Conservation (phyloP, 1,140 invertebrate genomes). For the Drosophila kurseongensis region DNA sequence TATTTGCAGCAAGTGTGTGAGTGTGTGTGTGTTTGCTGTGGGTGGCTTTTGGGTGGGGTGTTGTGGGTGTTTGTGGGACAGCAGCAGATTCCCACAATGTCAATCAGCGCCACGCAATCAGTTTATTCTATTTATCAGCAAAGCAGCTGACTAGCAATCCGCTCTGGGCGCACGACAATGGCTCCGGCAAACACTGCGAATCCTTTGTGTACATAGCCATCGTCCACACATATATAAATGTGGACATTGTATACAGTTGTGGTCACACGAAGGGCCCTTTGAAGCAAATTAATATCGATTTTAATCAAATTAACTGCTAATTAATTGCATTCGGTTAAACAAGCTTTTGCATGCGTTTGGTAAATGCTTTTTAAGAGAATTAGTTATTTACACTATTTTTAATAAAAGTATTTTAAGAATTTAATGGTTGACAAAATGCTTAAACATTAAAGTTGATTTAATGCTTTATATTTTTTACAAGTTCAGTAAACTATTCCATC, state of each 20-base stretch:
- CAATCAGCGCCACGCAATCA: conserved; percentile 73
- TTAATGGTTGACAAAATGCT: background rate
- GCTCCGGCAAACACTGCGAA: conserved; percentile 22
- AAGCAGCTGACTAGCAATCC: conserved; percentile 71
- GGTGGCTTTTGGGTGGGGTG: conserved; percentile 12
- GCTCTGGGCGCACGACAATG: conserved; percentile 48
- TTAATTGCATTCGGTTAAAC: background rate
- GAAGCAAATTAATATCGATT: background rate
- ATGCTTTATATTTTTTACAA: too few species aligned
- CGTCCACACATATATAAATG: conserved; percentile 2
- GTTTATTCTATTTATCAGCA: conserved; percentile 78
- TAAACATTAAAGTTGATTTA: too few species aligned
- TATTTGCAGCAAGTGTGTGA: conserved; percentile 61
- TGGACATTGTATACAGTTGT: conserved; percentile 11
- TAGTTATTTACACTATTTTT: background rate
- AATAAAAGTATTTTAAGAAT: background rate
- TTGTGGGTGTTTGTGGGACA: conserved; percentile 10
- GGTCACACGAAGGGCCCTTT: conserved; percentile 3
- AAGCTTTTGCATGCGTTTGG: background rate
- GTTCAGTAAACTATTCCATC: too few species aligned
- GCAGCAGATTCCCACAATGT: conserved; percentile 62
- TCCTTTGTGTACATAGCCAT: conserved; percentile 45
- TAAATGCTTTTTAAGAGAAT: background rate
- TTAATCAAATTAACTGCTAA: background rate
- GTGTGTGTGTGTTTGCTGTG: conserved; percentile 9